Evolutionary conservation across 2,888 invertebrate species (phyloP), one percentile per base, ranked within the genome.

Genomic region (Oligia fasciuncula): DNA sequence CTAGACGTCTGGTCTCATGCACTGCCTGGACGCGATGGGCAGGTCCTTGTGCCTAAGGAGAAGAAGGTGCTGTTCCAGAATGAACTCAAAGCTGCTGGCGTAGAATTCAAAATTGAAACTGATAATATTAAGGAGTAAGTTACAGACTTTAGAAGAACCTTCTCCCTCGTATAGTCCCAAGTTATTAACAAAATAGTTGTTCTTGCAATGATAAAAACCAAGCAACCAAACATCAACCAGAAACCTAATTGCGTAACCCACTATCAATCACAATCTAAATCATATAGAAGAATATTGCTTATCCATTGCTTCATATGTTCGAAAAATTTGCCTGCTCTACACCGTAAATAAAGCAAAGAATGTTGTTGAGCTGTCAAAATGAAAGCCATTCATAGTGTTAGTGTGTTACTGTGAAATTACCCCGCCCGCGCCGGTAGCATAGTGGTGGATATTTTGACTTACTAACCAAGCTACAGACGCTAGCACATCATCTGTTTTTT

Each of bases 81-180:
- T 75, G 91, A 90, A 71, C 89, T 95, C 2, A 85, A 79, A 17
- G 85, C 76, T 2, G 91, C 92, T 60, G 93, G 92, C 5, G 87
- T 94, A 76, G 88, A 90, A 65, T 94, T 90, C 80, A 88, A 88
- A 81, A 74, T 95, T 17, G 91, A 92, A 74, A 86, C 93, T 23
- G 92, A 94, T n/a, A 94, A 96, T 87, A 90, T 96, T 51, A 94
- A 94, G 77, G 93, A 94, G 96, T 96, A 90, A 94, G 94, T 92
- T 46, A 4, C 0, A 51, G 17, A 46, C n/a, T 17, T 11, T 51
- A 51, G 4, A 51, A 51, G 17, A 51, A 51, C 5, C 17, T 17
- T 54, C 6, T 19, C 17, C 51, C 5, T 17, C 19, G 6, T 54
- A 54, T 54, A 3, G 19, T 2, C 3, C 0, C 8, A 57, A 57